phyloP scores from a whole-genome alignment of 1,140 invertebrate species.

The Agraylea sexmaculata region DNA sequence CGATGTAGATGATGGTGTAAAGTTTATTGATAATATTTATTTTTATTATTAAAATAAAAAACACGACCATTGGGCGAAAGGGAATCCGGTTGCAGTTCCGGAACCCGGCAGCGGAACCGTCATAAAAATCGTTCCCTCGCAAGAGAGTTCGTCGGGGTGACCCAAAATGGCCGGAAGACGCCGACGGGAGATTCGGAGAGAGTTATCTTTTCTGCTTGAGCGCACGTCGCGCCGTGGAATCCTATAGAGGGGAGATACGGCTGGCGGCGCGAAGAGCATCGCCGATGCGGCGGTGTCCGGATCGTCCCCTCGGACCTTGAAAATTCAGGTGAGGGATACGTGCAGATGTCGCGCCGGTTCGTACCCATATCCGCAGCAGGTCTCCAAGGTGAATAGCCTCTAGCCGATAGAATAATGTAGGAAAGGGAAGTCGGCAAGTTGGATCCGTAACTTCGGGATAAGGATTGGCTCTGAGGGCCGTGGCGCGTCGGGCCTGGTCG shows the following conservation, averaged over 20 bases:
- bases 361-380: slow-evolving; percentile 76
- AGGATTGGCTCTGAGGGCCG: no score
- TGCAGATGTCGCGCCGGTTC: slow-evolving; percentile 50
- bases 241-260: slow-evolving; percentile 57
- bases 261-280: slow-evolving; percentile 58
- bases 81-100: slow-evolving; percentile 62
- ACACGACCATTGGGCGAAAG: slow-evolving; percentile 48
- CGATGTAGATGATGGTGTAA: slow-evolving; percentile 33
- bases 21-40: no score
- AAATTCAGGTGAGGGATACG: slow-evolving; percentile 62
- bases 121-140: slow-evolving; percentile 48
- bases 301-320: slow-evolving; percentile 58
- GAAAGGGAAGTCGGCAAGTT: no score
- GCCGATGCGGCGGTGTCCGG: slow-evolving; percentile 57
- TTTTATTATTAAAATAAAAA: no score
- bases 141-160: slow-evolving; percentile 35
- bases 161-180: slow-evolving; percentile 48
- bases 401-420: slow-evolving; percentile 82
- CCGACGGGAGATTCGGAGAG: slow-evolving; percentile 59
- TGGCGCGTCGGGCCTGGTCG: no score
- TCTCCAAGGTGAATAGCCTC: slow-evolving; percentile 84
- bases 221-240: slow-evolving; percentile 60
- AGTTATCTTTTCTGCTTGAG: slow-evolving; percentile 73
- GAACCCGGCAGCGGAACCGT: slow-evolving; percentile 59
- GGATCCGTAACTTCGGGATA: no score